Percentiles rank a stretch among this genome's conserved stretches.
These are phyloP conservation scores for Volucella zonaria DNA, from an alignment of 2,888 invertebrate genomes.

Conservation along the genomic window DNA sequence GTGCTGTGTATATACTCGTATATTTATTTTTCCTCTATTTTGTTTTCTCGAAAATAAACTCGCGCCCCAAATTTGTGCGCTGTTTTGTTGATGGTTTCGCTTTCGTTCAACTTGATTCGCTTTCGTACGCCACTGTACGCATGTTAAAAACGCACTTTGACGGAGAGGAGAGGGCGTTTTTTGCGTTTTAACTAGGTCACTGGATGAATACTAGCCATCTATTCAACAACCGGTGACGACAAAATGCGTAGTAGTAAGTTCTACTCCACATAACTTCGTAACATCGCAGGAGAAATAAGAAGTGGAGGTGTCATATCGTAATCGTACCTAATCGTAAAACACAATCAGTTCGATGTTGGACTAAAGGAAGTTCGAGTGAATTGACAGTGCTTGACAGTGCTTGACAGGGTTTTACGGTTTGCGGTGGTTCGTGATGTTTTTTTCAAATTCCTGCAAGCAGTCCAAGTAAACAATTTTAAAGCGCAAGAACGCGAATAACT, in stretches of 20 bases:
- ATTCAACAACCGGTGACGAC: conserved; percentile 44
- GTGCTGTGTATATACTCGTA: no score
- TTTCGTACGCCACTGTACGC: conserved; percentile 55
- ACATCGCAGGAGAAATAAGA: conserved; percentile 54
- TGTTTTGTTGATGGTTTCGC: conserved; percentile 37
- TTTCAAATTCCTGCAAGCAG: conserved; percentile 49
- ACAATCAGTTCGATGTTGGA: conserved; percentile 39
- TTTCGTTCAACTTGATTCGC: conserved; percentile 56
- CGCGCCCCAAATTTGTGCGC: conserved; percentile 35
- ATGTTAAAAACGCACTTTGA: conserved; percentile 64
- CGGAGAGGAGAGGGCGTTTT: conserved; percentile 38
- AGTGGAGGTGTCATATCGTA: conserved; percentile 48
- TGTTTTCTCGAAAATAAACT: conserved; percentile 30
- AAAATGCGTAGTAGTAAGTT: conserved; percentile 40
- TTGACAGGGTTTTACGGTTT: conserved; percentile 20
- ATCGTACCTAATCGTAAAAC: background rate
- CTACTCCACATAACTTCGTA: conserved; percentile 40
- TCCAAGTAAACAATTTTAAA: conserved; percentile 61
- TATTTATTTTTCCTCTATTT: conserved; percentile 10
- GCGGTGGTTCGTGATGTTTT: conserved; percentile 49
- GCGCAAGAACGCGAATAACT: conserved; percentile 44
- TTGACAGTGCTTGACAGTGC: conserved; percentile 7
- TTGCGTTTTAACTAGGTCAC: conserved; percentile 63
- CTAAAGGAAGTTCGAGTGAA: conserved; percentile 17
- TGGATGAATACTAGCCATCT: conserved; percentile 54